Evolutionary conservation across 2,113 vertebrate genomes (phyloP).

Genomic region (Casuarius casuarius): DNA sequence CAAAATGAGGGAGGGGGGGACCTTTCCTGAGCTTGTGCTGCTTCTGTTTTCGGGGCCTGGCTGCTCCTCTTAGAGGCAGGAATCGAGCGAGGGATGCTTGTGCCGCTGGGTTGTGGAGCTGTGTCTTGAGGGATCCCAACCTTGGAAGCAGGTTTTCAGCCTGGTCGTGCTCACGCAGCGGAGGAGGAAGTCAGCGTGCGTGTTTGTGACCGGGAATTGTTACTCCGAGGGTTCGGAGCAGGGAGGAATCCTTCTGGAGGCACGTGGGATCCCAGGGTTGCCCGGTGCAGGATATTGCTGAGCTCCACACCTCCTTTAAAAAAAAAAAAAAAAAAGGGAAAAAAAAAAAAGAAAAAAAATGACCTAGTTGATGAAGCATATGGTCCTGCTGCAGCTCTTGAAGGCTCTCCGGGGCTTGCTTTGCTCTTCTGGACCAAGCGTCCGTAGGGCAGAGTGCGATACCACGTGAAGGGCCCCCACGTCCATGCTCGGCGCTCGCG

Average conservation of each 20-base stretch:
- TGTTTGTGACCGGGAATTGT: background rate
- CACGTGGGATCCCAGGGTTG: background rate
- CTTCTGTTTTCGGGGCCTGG: background rate
- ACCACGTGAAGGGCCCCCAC: too few relatives aligned
- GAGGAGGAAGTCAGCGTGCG: background rate
- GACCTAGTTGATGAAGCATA: background rate
- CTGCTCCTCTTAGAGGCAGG: background rate
- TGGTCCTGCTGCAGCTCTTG: background rate
- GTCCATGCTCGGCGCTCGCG: too few relatives aligned
- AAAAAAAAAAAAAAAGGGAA: background rate
- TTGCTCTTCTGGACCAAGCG: fast-evolving
- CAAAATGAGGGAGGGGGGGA: background rate
- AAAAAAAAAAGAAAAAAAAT: background rate
- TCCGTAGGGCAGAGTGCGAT: too few relatives aligned
- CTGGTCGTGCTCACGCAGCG: background rate
- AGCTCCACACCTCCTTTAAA: background rate
- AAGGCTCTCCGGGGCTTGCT: background rate
- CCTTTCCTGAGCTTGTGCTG: background rate
- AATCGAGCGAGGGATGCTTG: background rate
- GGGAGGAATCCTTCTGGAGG: background rate
- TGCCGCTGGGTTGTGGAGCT: background rate
- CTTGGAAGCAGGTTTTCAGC: background rate
- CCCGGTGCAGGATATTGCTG: background rate
- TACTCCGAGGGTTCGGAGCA: background rate
- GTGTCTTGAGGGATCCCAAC: background rate